phyloP scores from a whole-genome alignment of 1,140 invertebrate species.

The Eupristina koningsbergeri region DNA sequence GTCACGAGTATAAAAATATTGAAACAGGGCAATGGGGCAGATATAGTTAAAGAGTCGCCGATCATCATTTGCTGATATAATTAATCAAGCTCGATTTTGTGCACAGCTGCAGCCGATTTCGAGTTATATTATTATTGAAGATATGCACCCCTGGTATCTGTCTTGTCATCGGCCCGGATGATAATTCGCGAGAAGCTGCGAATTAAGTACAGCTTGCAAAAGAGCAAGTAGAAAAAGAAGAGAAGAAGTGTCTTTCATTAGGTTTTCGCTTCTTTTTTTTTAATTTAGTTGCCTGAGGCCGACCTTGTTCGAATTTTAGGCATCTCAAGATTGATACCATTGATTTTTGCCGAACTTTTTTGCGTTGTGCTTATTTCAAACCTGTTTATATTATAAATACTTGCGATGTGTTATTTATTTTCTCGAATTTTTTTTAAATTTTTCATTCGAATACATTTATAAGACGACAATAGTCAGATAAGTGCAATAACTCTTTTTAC shows the following conservation, averaged over 20 bases:
- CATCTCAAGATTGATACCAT: constrained; percentile 15
- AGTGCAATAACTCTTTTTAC: no score
- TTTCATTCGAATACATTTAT: no score
- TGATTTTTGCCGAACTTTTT: constrained; percentile 1
- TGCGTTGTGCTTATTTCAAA: background rate
- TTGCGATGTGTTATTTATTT: no score
- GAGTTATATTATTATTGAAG: no score
- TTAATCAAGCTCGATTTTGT: constrained; percentile 54
- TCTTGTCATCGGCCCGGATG: constrained; percentile 61
- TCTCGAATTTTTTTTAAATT: no score
- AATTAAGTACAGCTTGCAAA: background rate
- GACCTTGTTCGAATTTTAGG: background rate
- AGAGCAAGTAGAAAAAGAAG: background rate
- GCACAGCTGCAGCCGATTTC: constrained; percentile 21
- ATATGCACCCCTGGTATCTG: constrained; percentile 54
- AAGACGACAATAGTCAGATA: no score
- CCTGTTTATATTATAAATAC: background rate
- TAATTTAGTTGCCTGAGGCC: background rate
- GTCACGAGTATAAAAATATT: background rate
- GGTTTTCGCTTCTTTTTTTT: background rate
- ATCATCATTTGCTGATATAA: constrained; percentile 54
- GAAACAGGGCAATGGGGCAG: background rate
- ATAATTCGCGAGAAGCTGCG: constrained; percentile 55
- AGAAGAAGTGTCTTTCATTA: background rate
- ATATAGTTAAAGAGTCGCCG: background rate